Evolutionary conservation across 1,140 invertebrate species (phyloP).

Genomic region (Euschistus heros): DNA sequence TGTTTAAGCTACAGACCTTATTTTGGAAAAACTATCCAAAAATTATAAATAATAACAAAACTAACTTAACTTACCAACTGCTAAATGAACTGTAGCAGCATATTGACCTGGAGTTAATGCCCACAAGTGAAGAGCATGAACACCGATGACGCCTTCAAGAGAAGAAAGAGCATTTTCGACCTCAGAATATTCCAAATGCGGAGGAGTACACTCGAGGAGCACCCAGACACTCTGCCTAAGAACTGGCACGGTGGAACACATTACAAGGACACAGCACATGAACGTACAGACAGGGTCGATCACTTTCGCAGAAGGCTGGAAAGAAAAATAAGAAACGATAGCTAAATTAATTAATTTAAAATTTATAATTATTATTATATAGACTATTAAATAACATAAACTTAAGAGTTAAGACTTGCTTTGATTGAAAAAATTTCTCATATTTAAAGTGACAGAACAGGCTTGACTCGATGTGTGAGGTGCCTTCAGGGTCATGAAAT

Average conservation of each 20-base stretch:
- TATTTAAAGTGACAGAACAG: no score
- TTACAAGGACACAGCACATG: constrained; percentile 72
- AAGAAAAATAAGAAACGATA: constrained; percentile 1
- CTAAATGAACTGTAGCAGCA: constrained; percentile 60
- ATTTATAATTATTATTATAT: no score
- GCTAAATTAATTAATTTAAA: no score
- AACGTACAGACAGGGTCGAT: constrained; percentile 85
- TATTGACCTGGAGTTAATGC: constrained; percentile 60
- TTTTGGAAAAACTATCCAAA: no score
- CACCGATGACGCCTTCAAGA: constrained; percentile 55
- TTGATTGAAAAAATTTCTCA: no score
- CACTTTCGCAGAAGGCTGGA: constrained; percentile 59
- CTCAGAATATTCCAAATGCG: constrained; percentile 42
- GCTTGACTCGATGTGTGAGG: no score
- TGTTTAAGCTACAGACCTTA: no score
- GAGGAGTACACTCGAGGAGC: constrained; percentile 68
- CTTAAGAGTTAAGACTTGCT: no score
- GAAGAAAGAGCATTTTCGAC: constrained; percentile 43
- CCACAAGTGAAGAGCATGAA: constrained; percentile 74
- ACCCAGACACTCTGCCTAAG: constrained; percentile 62
- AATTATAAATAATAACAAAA: no score
- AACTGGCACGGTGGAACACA: constrained; percentile 65
- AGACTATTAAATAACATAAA: no score
- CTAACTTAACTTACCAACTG: constrained; percentile 47
- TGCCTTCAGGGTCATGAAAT: no score